Percentiles rank a stretch among this genome's conserved stretches.
These are phyloP conservation scores for Drosophila insularis DNA, from an alignment of 1,140 invertebrate species.

Conservation along the genomic window DNA sequence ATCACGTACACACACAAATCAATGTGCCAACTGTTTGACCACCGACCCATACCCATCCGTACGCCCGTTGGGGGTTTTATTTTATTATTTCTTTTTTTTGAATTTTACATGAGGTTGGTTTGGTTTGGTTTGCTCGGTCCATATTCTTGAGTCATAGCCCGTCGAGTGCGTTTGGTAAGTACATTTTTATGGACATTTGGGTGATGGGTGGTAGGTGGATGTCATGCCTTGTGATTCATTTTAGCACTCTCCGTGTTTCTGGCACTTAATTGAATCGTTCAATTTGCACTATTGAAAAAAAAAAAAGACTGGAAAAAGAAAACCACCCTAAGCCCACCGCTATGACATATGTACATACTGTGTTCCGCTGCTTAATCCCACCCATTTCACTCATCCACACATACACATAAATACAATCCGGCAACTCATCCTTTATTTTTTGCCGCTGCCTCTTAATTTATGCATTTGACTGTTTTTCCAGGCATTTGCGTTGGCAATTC, in stretches of 20 bases:
- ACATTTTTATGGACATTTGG: slow-evolving; percentile 10
- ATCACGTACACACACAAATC: slow-evolving; percentile 3
- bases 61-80: too few species aligned
- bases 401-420: neutral
- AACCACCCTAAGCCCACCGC: slow-evolving; percentile 23
- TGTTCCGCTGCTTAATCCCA: slow-evolving; percentile 6
- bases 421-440: neutral
- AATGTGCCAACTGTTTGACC: too few species aligned
- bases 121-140: too few species aligned
- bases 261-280: slow-evolving; percentile 58
- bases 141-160: too few species aligned
- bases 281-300: slow-evolving; percentile 38
- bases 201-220: neutral
- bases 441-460: neutral
- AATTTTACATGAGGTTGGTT: too few species aligned
- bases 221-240: slow-evolving; percentile 13
- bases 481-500: neutral
- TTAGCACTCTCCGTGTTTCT: slow-evolving; percentile 19
- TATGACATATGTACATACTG: neutral
- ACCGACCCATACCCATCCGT: too few species aligned
- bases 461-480: slow-evolving; percentile 1
- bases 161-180: neutral
- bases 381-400: neutral
- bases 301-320: neutral
- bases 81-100: too few species aligned